Conservation (phyloP, 2,113 vertebrate species). For the Holacanthus passer region DNA sequence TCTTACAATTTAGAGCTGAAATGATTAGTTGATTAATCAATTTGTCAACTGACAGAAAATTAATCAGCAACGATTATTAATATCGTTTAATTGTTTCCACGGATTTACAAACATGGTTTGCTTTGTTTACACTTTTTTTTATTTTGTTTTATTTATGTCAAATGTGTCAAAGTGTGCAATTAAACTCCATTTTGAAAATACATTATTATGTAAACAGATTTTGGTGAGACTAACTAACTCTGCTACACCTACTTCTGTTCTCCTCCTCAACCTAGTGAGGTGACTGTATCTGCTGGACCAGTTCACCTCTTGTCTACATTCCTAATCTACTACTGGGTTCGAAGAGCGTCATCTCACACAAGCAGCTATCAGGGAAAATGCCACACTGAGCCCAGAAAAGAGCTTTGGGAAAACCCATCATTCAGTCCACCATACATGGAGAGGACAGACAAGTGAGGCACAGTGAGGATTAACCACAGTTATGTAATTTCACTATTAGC, state of each 20-base stretch:
- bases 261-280: background rate
- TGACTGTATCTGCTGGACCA: background rate
- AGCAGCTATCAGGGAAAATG: conserved; percentile 14
- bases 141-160: too few species aligned
- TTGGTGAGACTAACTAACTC: background rate
- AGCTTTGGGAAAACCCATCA: conserved; percentile 13
- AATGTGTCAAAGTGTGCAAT: too few species aligned
- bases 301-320: background rate
- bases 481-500: conserved; percentile 26
- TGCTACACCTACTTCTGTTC: background rate
- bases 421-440: background rate
- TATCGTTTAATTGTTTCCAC: background rate
- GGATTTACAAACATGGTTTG: too few species aligned
- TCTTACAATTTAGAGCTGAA: background rate
- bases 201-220: background rate
- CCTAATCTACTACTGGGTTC: background rate
- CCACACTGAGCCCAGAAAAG: background rate
- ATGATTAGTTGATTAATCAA: background rate
- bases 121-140: too few species aligned
- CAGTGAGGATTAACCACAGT: conserved; percentile 44
- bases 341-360: conserved; percentile 9
- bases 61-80: background rate
- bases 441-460: conserved; percentile 8
- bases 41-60: background rate
- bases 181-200: background rate